Evolutionary conservation across 2,113 vertebrate species (phyloP).

Genomic region (Zeus faber): DNA sequence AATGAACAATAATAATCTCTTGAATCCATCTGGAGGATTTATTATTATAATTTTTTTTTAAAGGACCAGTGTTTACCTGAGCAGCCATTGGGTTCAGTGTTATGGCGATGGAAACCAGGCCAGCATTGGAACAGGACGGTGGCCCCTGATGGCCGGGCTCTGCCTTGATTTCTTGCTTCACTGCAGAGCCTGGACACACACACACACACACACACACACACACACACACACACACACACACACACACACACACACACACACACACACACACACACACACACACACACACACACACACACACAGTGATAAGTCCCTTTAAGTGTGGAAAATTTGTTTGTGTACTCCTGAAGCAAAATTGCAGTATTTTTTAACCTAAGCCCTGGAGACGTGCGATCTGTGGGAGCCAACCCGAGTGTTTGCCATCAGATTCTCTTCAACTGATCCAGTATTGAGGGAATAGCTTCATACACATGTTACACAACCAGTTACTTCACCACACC

Average conservation of each 20-base stretch:
- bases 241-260: not conserved
- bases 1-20: no score
- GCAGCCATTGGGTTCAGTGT: conserved; percentile 88
- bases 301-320: not conserved
- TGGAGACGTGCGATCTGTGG: no score
- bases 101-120: conserved; percentile 92
- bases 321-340: no score
- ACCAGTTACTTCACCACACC: no score
- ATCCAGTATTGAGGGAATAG: no score
- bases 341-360: no score
- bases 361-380: no score
- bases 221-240: not conserved
- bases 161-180: conserved; percentile 85
- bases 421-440: no score
- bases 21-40: no score
- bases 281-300: not conserved
- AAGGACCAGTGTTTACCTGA: conserved; percentile 76
- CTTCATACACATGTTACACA: not conserved
- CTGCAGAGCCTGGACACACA: conserved; percentile 75
- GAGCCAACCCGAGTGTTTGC: no score
- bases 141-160: conserved; percentile 81
- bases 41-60: no score
- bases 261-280: not conserved
- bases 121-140: conserved; percentile 84
- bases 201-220: conserved; percentile 6